Base-by-base conservation (phyloP, 2,113 vertebrate species). In the Nestor notabilis region DNA sequence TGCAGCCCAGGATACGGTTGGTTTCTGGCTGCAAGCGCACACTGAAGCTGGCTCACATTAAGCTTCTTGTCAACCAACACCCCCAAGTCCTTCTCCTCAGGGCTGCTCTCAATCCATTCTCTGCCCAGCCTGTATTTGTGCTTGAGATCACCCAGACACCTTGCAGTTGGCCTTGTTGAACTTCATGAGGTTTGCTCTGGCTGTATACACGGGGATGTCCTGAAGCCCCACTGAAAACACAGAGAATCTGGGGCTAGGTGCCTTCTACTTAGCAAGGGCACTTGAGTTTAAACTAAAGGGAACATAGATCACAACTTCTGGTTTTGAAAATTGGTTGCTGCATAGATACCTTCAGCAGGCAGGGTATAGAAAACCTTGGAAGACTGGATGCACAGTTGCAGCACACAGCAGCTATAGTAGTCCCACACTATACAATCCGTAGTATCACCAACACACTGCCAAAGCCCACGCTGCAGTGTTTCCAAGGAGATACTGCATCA, bases 401-500 rank as follows among this genome's bases (percentile, higher is more conserved):
- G 81, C 7, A 65, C 53, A 60, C 87, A 92, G 82, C 55, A 89
- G 71, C 84, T 75, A 2, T 5, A n/a, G 65, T 13, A 83, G 53
- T 37, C 37, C 79, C 64, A 65, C 47, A 52, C n/a, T 33, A 39
- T 2, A 82, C 60, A 75, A 7, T 46, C 76, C 56, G 69, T 94
- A 94, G 92, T 89, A 96, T 60, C 82, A 93, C 82, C 0, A 1
- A 33, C 46, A 81, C 1, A 28, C 46, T 53, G 65, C 65, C 88
- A 43, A 87, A 47, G 71, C 44, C 90, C 66, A 71, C 0, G 3
- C 85, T 94, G 82, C 64, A 58, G 56, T 56, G 89, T 98, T 98
- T 97, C 97, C 97, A 96, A 93, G 96, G 97, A 97, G 97, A 97
- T 94, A 39, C 20, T 58, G 90, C 66, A 92, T 80, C 95, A 96